Percentiles rank a stretch among this genome's conserved stretches.
Conservation (phyloP, 2,888 invertebrate genomes). For the Ceraclea dissimilis region DNA sequence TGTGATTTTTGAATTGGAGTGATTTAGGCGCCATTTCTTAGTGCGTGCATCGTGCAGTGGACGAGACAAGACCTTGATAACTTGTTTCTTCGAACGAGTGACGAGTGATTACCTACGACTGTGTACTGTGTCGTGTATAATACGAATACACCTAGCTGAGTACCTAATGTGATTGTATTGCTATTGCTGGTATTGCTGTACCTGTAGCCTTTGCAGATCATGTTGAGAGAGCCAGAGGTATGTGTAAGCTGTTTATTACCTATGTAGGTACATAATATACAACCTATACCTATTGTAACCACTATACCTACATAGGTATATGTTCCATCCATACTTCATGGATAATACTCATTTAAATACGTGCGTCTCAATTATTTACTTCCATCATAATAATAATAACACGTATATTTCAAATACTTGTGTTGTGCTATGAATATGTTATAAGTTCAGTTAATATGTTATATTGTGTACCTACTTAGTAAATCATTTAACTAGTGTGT, state of each 20-base stretch:
- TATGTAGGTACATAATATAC: no score
- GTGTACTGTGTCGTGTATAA: conserved; percentile 26
- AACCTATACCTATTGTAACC: conserved; percentile 28
- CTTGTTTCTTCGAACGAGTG: conserved; percentile 47
- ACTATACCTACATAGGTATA: conserved; percentile 25
- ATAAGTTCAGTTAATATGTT: conserved; percentile 5
- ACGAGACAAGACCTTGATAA: conserved; percentile 49
- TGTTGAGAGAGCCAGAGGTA: conserved; percentile 48
- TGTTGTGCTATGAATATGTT: no score
- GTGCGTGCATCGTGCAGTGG: conserved; percentile 36
- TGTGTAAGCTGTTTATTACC: conserved; percentile 30
- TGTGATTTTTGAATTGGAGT: conserved; percentile 14
- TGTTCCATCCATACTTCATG: no score
- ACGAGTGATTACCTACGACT: conserved; percentile 47
- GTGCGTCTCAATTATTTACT: no score
- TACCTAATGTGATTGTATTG: no score
- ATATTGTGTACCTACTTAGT: not conserved
- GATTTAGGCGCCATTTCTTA: conserved; percentile 10
- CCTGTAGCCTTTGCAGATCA: conserved; percentile 37
- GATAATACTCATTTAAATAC: no score
- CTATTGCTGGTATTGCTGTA: no score
- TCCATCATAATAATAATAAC: no score
- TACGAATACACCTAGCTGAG: no score
- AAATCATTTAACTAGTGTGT: not conserved
- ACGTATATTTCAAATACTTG: no score